These are phyloP conservation scores for Gasteruption jaculator DNA, from an alignment of 2,888 invertebrate genomes.

Conservation along the genomic window DNA sequence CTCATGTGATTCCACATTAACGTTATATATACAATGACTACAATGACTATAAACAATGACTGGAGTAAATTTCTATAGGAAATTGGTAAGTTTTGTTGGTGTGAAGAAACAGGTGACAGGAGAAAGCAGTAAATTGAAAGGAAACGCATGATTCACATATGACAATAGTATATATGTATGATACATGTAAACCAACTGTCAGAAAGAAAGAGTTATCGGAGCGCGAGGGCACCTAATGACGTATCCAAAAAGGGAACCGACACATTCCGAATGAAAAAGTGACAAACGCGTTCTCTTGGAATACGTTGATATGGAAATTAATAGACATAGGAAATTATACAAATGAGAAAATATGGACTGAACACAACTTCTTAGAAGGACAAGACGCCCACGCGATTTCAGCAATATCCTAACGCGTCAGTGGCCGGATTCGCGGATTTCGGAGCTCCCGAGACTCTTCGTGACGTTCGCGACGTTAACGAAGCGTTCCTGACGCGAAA, in stretches of 20 bases:
- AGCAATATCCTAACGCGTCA: background rate
- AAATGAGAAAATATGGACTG: constrained; percentile 29
- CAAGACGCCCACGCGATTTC: constrained; percentile 42
- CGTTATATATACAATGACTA: too few species aligned
- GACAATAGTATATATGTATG: constrained; percentile 22
- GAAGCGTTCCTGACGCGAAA: constrained; percentile 9
- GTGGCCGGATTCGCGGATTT: too few species aligned
- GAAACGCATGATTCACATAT: constrained; percentile 30
- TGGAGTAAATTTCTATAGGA: too few species aligned
- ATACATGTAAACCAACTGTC: constrained; percentile 25
- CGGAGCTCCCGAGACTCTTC: background rate
- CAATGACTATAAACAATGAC: too few species aligned
- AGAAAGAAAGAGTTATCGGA: constrained; percentile 6
- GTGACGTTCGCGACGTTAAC: constrained; percentile 8
- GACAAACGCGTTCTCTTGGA: too few species aligned
- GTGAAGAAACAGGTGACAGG: constrained; percentile 12
- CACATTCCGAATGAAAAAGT: constrained; percentile 5
- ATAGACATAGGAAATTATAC: too few species aligned
- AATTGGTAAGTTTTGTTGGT: background rate
- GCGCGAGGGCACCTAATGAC: too few species aligned
- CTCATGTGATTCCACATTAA: too few species aligned
- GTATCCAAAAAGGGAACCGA: constrained; percentile 3
- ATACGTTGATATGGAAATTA: too few species aligned
- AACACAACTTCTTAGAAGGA: constrained; percentile 30
- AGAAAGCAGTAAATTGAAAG: constrained; percentile 5